Base-by-base conservation (phyloP, 2,797 vertebrate species). In the Moxostoma hubbsi region DNA sequence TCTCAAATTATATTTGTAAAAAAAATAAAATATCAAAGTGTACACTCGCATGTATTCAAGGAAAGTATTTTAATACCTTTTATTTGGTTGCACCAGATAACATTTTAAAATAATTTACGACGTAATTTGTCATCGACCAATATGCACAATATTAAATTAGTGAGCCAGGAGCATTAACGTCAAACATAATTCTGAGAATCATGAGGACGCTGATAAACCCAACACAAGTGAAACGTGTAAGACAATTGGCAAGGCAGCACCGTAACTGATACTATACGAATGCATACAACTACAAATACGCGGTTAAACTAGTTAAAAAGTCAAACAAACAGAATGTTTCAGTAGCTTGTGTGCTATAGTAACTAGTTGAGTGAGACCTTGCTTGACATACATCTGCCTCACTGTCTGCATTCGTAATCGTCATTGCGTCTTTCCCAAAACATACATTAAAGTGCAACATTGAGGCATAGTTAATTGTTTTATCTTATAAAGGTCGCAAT, bases 331-430 rank as follows among this genome's bases (percentile, higher is more conserved):
- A 36, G 36, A 36, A 36, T 36, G 36, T 36, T 36, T 36, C 36
- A 36, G 3, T 36, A 36, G 36, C 7, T 79, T 16, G 3, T 0
- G 61, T 58, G 69, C 77, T 79, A 79, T n/a, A 69, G 61, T 73
- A 79, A 50, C 18, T 15, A 13, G 11, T 79, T 65, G 2, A 3
- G 13, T 5, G 50, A 73, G 69, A 79, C 77, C 69, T 66, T 79
- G 68, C 9, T 36, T 79, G 77, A 79, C 77, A 73, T 73, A 73
- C 59, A 50, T 36, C 69, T 43, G 50, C 45, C 51, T 5, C 51
- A 36, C 16, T 0, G 7, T 73, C 16, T 64, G 7, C 9, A 7
- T 57, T 49, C 6, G 57, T 12, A 47, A 6, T 12, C 6, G 6
- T 7, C 6, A 55, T 3, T 61, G 4, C 13, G 11, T 7, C n/a